phyloP scores from a whole-genome alignment of 2,888 invertebrate genomes.

The Nycteola revayana region DNA sequence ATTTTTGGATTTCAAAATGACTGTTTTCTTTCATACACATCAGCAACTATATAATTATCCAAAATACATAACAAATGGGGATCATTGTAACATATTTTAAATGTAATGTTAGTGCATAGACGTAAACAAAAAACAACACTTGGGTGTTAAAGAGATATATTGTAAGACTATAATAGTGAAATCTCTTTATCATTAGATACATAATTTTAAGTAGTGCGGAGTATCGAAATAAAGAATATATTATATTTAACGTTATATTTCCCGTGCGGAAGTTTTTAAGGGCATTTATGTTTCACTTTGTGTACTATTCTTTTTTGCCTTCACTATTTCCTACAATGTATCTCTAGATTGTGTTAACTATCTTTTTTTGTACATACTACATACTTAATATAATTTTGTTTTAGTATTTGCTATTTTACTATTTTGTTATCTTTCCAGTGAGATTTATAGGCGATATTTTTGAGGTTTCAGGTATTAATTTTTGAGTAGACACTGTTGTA shows the following conservation, averaged over 20 bases:
- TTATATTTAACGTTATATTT: constrained; percentile 69
- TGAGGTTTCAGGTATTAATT: too few species aligned
- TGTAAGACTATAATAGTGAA: constrained; percentile 67
- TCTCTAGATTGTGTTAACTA: constrained; percentile 52
- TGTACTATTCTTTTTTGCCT: constrained; percentile 48
- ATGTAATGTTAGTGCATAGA: constrained; percentile 77
- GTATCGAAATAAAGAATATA: constrained; percentile 53
- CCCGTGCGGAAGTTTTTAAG: constrained; percentile 57
- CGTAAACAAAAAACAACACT: constrained; percentile 55
- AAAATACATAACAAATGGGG: constrained; percentile 80
- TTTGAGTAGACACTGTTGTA: too few species aligned
- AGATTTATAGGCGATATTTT: constrained; percentile 36
- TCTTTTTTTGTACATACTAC: constrained; percentile 54
- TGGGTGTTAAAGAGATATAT: constrained; percentile 69
- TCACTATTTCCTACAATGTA: constrained; percentile 64
- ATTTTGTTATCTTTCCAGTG: constrained; percentile 58
- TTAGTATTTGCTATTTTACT: constrained; percentile 30
- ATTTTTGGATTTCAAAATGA: constrained; percentile 20
- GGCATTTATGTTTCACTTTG: constrained; percentile 75
- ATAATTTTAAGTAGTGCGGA: constrained; percentile 65
- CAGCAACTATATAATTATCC: constrained; percentile 52
- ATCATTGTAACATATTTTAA: constrained; percentile 82
- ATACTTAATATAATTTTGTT: constrained; percentile 20
- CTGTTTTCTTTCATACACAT: constrained; percentile 34
- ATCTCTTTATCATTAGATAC: constrained; percentile 72